Conservation (phyloP, 2,113 vertebrate genomes). For the Plotosus lineatus region DNA sequence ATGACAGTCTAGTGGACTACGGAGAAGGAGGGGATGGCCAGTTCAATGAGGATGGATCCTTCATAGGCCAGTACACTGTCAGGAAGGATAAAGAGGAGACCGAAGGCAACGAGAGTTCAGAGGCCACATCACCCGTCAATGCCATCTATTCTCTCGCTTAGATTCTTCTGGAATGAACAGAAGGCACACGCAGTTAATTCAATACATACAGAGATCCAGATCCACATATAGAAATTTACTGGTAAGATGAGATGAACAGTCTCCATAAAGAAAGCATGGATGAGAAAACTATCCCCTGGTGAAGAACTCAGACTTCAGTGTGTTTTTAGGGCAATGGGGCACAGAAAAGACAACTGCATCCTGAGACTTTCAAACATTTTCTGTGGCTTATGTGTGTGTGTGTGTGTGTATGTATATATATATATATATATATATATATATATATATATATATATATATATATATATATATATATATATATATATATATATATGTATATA, state of each 20-base stretch:
- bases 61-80: conserved; percentile 98
- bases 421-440: no score
- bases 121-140: conserved; percentile 96
- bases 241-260: conserved; percentile 35
- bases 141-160: conserved; percentile 96
- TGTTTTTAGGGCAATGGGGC: conserved; percentile 62
- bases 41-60: conserved; percentile 97
- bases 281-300: conserved; percentile 16
- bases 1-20: conserved; percentile 97
- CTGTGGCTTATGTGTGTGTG: conserved; percentile 48
- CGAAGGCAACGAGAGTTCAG: conserved; percentile 96
- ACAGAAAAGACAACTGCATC: conserved; percentile 44
- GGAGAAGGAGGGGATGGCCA: conserved; percentile 94
- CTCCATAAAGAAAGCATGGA: conserved; percentile 46
- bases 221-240: conserved; percentile 46
- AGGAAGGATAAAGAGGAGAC: conserved; percentile 99
- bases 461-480: no score
- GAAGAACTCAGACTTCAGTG: conserved; percentile 66
- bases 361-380: conserved; percentile 49
- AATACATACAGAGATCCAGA: conserved; percentile 54
- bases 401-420: not conserved
- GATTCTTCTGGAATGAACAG: conserved; percentile 36
- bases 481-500: no score
- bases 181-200: conserved; percentile 50
- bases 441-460: no score